phyloP scores from a whole-genome alignment of 2,797 vertebrate species.

The Hippoglossus hippoglossus region DNA sequence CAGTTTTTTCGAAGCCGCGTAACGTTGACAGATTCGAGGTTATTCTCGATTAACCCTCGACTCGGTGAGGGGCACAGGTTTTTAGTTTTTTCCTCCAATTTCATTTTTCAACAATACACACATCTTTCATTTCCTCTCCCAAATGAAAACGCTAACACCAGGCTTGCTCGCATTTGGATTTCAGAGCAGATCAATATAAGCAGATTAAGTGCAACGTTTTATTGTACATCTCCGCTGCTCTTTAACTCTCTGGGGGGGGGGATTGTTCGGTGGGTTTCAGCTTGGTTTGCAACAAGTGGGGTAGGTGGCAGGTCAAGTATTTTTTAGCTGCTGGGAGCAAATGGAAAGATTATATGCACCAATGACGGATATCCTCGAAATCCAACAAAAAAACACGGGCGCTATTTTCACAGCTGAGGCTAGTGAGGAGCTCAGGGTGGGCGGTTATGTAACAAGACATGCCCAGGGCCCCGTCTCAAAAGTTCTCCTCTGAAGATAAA shows the following conservation, averaged over 20 bases:
- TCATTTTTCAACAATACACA: no score
- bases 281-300: constrained; percentile 19
- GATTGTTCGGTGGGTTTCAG: constrained; percentile 8
- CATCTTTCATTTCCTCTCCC: constrained; percentile 36
- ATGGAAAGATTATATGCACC: constrained; percentile 30
- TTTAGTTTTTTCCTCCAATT: no score
- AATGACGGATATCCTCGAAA: constrained; percentile 49
- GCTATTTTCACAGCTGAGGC: constrained; percentile 75
- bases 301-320: constrained; percentile 44
- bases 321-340: constrained; percentile 19
- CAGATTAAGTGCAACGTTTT: background rate
- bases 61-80: background rate
- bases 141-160: constrained; percentile 26
- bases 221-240: background rate
- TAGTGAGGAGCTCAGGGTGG: constrained; percentile 25
- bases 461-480: constrained; percentile 48
- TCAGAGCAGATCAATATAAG: constrained; percentile 13
- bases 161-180: constrained; percentile 1
- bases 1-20: constrained; percentile 6
- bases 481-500: constrained; percentile 55
- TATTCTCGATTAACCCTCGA: background rate
- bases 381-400: constrained; percentile 47
- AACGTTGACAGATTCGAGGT: constrained; percentile 9
- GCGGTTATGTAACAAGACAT: constrained; percentile 71
- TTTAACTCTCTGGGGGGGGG: constrained; percentile 1